A percentile compares a stretch with the other conserved stretches of the same genome.
These are phyloP conservation scores for Tympanoctomys barrerae DNA, from an alignment of 2,797 vertebrate species.

Conservation along the genomic window DNA sequence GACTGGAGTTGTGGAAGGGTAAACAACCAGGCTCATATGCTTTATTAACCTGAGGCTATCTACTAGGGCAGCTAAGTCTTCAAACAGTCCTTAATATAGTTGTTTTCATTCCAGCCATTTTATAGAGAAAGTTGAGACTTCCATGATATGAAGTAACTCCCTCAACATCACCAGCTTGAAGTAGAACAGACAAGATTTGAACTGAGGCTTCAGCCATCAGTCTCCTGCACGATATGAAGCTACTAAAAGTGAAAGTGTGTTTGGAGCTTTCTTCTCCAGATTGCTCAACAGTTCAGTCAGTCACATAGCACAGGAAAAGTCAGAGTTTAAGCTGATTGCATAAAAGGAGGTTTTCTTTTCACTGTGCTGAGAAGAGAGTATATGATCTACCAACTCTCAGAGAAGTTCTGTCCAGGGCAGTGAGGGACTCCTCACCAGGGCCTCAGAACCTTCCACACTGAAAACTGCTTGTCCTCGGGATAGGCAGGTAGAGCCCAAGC, in stretches of 20 bases:
- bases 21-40: not conserved
- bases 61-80: not conserved
- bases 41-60: not conserved
- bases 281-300: not conserved
- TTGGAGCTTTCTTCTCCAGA: not conserved
- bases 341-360: not conserved
- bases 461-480: not conserved
- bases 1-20: not conserved
- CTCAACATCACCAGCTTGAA: not conserved
- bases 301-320: not conserved
- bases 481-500: not conserved
- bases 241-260: not conserved
- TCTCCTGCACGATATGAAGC: not conserved
- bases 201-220: not conserved
- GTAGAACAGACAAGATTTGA: not conserved
- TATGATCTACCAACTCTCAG: too few species aligned
- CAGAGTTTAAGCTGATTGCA: not conserved
- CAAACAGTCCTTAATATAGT: not conserved
- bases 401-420: not conserved
- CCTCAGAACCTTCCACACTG: not conserved
- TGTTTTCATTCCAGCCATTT: not conserved
- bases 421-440: not conserved
- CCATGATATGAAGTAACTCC: not conserved
- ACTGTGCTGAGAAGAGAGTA: not conserved
- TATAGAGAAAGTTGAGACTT: conserved; percentile 10